These are phyloP conservation scores for Empidonax alnorum DNA, from an alignment of 2,113 vertebrate species.

Conservation along the genomic window DNA sequence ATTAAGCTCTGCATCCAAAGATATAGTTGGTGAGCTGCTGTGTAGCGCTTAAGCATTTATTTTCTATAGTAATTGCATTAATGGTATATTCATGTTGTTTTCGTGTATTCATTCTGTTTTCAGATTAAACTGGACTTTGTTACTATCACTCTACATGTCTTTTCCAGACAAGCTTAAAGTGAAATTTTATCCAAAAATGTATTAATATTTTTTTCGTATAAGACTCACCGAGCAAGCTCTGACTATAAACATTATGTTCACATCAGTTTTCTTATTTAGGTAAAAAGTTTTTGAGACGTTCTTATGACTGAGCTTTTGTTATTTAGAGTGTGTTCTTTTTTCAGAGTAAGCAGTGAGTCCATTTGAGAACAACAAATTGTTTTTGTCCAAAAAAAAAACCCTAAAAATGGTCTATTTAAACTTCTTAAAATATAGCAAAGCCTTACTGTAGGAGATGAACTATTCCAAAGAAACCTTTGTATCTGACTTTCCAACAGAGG, in stretches of 20 bases:
- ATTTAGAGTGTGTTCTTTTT: neutral
- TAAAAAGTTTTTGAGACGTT: neutral
- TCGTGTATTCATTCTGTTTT: neutral
- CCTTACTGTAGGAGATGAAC: neutral
- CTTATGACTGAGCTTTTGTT: neutral
- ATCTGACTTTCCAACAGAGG: neutral
- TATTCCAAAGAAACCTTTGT: neutral
- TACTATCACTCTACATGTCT: neutral
- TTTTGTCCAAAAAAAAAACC: neutral
- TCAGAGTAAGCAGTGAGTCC: neutral
- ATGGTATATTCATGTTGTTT: neutral
- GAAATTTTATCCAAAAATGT: neutral
- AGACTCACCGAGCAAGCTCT: neutral
- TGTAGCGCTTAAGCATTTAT: neutral
- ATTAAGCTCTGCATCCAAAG: neutral
- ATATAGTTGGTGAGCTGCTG: neutral
- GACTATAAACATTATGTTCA: neutral
- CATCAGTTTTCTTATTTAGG: neutral
- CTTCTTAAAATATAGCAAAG: neutral
- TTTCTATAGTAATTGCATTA: neutral
- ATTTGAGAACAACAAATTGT: neutral
- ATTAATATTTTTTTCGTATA: neutral
- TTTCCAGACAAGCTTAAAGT: neutral
- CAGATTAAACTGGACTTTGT: neutral
- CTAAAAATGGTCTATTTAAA: neutral